Base-by-base conservation (phyloP, 23 tunicate genomes). In the Corella eumyota region DNA sequence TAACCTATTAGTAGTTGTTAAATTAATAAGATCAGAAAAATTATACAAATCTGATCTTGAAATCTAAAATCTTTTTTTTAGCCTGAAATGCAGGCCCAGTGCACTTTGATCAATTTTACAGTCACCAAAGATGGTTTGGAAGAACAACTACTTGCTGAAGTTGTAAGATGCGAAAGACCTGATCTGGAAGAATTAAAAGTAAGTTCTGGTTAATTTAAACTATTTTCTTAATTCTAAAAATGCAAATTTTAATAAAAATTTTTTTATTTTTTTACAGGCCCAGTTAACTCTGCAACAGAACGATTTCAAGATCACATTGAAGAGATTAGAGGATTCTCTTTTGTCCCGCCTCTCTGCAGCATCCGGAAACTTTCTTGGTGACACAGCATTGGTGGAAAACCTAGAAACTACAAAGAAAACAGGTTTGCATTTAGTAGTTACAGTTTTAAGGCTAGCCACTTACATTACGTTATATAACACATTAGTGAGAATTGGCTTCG, bases 21-120 rank as follows among this genome's bases (percentile, higher is more conserved):
- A 15, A 15, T 9, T 40, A 40, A 40, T 40, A 9, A 40, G 48
- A 40, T 40, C 48, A 40, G 48, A 40, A 40, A 40, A 40, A 40
- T 9, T 40, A 40, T 40, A 40, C 13, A 40, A 40, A 40, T 40
- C 11, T 40, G 11, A 40, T 40, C 48, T 9, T 15, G n/a, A n/a
- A n/a, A n/a, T n/a, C n/a, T n/a, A n/a, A n/a, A n/a, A n/a, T n/a
- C n/a, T n/a, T 40, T 19, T 27, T 67, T 72, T 15, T 72, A 93
- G 95, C 99, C 99, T 47, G 99, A 93, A 67, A 84, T 93, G 99
- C 99, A 93, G 60, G 99, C 99, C 4, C 99, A 93, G 67, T 93
- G 99, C 50, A 93, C 99, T 15, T 56, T 93, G 90, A 93, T 93
- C 65, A 93, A 93, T 63, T 93, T 93, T 68, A 93, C 99, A 2